These are phyloP conservation scores for Lophura nycthemera DNA, from an alignment of 2,113 vertebrate species.

Conservation along the genomic window DNA sequence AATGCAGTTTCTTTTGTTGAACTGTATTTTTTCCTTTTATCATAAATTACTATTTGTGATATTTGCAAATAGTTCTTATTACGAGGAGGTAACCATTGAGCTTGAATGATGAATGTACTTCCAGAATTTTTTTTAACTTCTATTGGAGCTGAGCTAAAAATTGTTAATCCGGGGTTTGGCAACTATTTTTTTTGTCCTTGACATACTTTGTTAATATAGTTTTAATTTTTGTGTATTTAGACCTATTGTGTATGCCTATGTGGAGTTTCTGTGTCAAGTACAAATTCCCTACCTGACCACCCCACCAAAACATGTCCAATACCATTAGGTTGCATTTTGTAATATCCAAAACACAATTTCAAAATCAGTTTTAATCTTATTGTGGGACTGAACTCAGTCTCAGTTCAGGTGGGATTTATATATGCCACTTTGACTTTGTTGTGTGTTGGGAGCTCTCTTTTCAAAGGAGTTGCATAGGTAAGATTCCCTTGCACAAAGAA, in stretches of 20 bases:
- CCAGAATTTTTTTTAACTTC: slow-evolving; percentile 9
- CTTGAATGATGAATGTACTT: slow-evolving; percentile 11
- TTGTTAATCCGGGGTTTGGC: not conserved
- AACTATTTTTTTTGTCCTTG: not conserved
- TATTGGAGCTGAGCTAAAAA: slow-evolving; percentile 21
- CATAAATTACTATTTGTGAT: not conserved
- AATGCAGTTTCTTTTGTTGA: slow-evolving; percentile 3
- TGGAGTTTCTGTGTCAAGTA: slow-evolving; percentile 3
- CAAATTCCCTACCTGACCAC: not conserved
- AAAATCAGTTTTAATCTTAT: not conserved
- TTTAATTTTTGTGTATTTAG: slow-evolving; percentile 33
- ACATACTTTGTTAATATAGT: slow-evolving; percentile 12
- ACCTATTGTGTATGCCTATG: not conserved
- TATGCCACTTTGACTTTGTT: not conserved
- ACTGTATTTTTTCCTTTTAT: slow-evolving; percentile 14
- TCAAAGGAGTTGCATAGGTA: not conserved
- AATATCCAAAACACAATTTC: not conserved
- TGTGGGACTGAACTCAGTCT: not conserved
- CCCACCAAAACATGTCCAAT: not conserved
- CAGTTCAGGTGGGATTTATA: not conserved
- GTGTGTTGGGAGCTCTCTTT: not conserved
- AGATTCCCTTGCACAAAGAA: not conserved
- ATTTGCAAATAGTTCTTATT: slow-evolving; percentile 10
- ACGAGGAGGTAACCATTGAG: slow-evolving; percentile 23
- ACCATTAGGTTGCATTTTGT: slow-evolving; percentile 6